Evolutionary conservation across 2,113 vertebrate species (phyloP).

Genomic region (Leptodactylus fuscus): DNA sequence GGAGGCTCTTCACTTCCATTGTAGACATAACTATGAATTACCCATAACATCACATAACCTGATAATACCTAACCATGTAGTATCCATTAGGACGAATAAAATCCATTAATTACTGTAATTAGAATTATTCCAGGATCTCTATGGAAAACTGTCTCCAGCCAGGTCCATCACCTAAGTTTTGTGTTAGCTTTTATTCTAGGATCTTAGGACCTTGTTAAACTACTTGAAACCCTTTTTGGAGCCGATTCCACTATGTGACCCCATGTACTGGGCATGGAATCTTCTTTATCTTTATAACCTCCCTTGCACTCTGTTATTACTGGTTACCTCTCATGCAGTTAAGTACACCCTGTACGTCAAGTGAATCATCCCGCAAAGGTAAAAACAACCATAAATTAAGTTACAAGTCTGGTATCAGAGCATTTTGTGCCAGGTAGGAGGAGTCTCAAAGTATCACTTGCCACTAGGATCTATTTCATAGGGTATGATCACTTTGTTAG

Average conservation of each 20-base stretch:
- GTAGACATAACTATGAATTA: background rate
- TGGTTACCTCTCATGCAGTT: background rate
- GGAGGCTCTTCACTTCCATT: background rate
- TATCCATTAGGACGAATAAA: background rate
- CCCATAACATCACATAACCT: background rate
- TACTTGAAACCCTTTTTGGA: background rate
- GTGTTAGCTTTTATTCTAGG: too few species aligned
- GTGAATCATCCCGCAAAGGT: background rate
- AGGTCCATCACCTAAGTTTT: background rate
- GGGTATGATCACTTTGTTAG: too few species aligned
- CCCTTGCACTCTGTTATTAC: background rate
- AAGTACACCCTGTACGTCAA: background rate
- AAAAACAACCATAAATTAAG: background rate
- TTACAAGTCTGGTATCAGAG: background rate
- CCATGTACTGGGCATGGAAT: background rate
- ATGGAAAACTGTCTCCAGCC: background rate
- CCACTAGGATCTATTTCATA: too few species aligned
- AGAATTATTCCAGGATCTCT: background rate
- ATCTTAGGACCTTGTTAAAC: background rate
- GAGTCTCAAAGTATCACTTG: too few species aligned
- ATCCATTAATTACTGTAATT: background rate
- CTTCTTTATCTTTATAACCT: background rate
- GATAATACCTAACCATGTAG: background rate
- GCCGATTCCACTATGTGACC: background rate
- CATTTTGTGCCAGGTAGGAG: background rate